Evolutionary conservation across 2,888 invertebrate species (phyloP), one percentile per base, ranked within the genome.

Genomic region (Leptopilina drosophilae): DNA sequence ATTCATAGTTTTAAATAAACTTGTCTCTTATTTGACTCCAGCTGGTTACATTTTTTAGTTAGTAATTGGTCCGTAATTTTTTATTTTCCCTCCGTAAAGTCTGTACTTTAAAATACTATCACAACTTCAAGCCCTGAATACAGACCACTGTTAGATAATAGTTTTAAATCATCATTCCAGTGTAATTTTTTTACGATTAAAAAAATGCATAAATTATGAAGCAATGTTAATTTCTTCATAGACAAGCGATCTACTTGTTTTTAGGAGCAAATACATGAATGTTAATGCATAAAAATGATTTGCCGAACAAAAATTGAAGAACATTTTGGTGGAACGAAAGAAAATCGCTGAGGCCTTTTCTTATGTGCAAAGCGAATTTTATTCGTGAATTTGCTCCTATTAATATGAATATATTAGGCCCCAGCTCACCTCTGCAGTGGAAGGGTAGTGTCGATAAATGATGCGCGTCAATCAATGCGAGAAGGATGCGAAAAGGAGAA

Each of bases 361-460:
- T 67, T 40, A 1, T 11, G n/a, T 73, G 15, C 33, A 40, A 42
- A 53, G 64, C 64, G 20, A n/a, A 53, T 59, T 73, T 9, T 33
- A 81, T 86, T 87, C 86, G 81, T 86, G 86, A 85, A 89, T 86
- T 88, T 86, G 88, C 89, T 88, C 88, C 88, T 83, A 83, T 82
- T 84, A 84, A 85, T 82, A 86, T 87, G 77, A 86, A 87, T 87
- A 86, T 82, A 85, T 87, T 87, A 88, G 88, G 89, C 90, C 88
- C 89, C 90, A 89, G 91, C 91, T 91, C 91, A 91, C 91, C 91
- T 91, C 91, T 91, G 91, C 86, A 90, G 89, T 88, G 90, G 89
- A 90, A 90, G 87, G 89, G 89, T 90, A 91, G 90, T 90, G 87
- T 90, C 89, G 87, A 87, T 88, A 89, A 90, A 89, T 91, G 91